A percentile compares a stretch with the other conserved stretches of the same genome.
These are phyloP conservation scores for Sebastes glaucus DNA, from an alignment of 2,797 vertebrate genomes.

Conservation along the genomic window DNA sequence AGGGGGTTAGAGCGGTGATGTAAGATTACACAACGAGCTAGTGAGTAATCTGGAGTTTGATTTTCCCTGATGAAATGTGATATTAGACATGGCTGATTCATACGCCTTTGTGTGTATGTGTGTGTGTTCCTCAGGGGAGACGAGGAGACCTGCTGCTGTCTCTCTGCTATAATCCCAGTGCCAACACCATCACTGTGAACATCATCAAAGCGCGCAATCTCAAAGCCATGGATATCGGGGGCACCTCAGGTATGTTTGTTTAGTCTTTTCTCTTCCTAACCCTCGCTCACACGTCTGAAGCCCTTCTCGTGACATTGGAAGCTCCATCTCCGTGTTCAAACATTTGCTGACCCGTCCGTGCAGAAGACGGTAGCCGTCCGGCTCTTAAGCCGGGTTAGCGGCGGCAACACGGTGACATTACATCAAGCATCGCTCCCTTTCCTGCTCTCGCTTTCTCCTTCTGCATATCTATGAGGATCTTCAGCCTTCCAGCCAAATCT, in stretches of 20 bases:
- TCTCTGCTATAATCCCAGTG: constrained; percentile 97
- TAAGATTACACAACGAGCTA: constrained; percentile 49
- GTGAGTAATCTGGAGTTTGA: constrained; percentile 57
- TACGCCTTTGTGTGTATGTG: constrained; percentile 28
- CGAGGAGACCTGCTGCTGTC: constrained; percentile 85
- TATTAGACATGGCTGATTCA: constrained; percentile 53
- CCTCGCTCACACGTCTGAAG: background rate
- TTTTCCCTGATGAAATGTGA: constrained; percentile 57
- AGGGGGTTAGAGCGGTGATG: constrained; percentile 42
- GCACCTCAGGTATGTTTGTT: constrained; percentile 91
- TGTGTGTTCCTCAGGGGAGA: constrained; percentile 87
- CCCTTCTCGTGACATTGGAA: constrained; percentile 18
- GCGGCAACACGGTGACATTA: constrained; percentile 68
- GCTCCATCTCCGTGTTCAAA: constrained; percentile 32
- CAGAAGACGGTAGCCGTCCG: constrained; percentile 32
- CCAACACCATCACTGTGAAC: constrained; percentile 98
- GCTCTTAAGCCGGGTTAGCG: constrained; percentile 30
- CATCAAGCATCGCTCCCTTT: constrained; percentile 41
- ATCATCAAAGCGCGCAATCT: constrained; percentile 98
- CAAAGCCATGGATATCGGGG: constrained; percentile 99
- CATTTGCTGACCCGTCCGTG: constrained; percentile 29
- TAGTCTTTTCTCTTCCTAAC: constrained; percentile 18
- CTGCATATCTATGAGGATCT: constrained; percentile 67
- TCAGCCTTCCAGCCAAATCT: constrained; percentile 46
- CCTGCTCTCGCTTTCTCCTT: constrained; percentile 22